Evolutionary conservation across 1,140 invertebrate species (phyloP).

Genomic region (Rhyzopertha dominica): DNA sequence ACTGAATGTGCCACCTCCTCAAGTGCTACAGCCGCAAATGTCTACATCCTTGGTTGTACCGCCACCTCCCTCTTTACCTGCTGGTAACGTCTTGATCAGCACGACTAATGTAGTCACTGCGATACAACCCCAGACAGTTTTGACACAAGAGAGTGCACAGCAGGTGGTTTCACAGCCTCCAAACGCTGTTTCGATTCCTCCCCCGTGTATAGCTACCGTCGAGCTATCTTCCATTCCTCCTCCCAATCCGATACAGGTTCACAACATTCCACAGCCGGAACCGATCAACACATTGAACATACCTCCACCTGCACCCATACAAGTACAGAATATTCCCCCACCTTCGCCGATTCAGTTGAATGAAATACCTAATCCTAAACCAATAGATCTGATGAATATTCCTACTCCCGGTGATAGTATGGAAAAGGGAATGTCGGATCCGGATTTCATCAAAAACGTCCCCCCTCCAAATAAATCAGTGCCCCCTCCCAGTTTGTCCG

Average conservation of each 20-base stretch:
- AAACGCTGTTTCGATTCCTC: slow-evolving; percentile 16
- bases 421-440: slow-evolving; percentile 30
- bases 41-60: slow-evolving; percentile 42
- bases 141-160: slow-evolving; percentile 11
- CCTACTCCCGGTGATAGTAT: slow-evolving; percentile 37
- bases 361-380: slow-evolving; percentile 44
- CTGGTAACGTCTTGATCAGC: slow-evolving; percentile 14
- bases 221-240: slow-evolving; percentile 42
- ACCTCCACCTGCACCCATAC: slow-evolving; percentile 48
- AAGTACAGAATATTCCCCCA: slow-evolving; percentile 50
- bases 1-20: slow-evolving; percentile 43
- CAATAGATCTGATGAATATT: slow-evolving; percentile 39
- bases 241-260: slow-evolving; percentile 44
- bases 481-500: slow-evolving; percentile 37
- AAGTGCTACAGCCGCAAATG: slow-evolving; percentile 32
- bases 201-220: slow-evolving; percentile 24
- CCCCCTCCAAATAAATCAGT: slow-evolving; percentile 44
- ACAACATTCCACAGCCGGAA: slow-evolving; percentile 44
- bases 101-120: slow-evolving; percentile 11
- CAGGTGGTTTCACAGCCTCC: slow-evolving; percentile 30
- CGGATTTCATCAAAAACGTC: slow-evolving; percentile 43
- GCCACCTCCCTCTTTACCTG: slow-evolving; percentile 39
- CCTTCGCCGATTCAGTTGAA: slow-evolving; percentile 44
- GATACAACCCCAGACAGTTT: too few relatives aligned
- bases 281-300: slow-evolving; percentile 43